phyloP scores from a whole-genome alignment of 2,113 vertebrate species.

The Platichthys flesus region DNA sequence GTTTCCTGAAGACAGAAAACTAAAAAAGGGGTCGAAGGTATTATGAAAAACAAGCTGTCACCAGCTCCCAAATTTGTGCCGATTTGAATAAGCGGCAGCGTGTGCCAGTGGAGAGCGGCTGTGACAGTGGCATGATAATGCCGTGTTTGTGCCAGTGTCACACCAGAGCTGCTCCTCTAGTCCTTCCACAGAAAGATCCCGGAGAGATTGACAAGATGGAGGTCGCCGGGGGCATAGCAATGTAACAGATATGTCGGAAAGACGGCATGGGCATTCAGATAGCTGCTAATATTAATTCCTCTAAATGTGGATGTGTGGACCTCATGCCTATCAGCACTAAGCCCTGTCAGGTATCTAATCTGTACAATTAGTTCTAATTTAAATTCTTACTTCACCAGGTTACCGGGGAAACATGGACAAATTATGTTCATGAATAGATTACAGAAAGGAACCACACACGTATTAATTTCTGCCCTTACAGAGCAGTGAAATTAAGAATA shows the following conservation, averaged over 20 bases:
- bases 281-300: slow-evolving; percentile 71
- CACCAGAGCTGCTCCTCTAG: slow-evolving; percentile 49
- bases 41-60: slow-evolving; percentile 69
- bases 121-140: slow-evolving; percentile 74
- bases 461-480: not conserved
- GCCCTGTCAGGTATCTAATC: slow-evolving; percentile 53
- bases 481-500: not conserved
- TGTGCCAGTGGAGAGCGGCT: slow-evolving; percentile 47
- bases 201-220: slow-evolving; percentile 68
- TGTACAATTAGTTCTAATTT: slow-evolving; percentile 39
- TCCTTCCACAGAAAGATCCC: slow-evolving; percentile 60
- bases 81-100: slow-evolving; percentile 68
- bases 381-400: slow-evolving; percentile 30
- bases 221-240: slow-evolving; percentile 46
- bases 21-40: slow-evolving; percentile 17
- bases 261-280: slow-evolving; percentile 45
- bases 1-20: slow-evolving; percentile 67
- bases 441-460: not conserved
- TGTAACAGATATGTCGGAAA: slow-evolving; percentile 43
- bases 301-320: slow-evolving; percentile 54
- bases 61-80: slow-evolving; percentile 52
- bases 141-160: slow-evolving; percentile 72
- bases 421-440: not conserved
- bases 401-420: not conserved
- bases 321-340: slow-evolving; percentile 45